Base-by-base conservation (phyloP, 2,888 invertebrate genomes). In the Taphrorychus bicolor region DNA sequence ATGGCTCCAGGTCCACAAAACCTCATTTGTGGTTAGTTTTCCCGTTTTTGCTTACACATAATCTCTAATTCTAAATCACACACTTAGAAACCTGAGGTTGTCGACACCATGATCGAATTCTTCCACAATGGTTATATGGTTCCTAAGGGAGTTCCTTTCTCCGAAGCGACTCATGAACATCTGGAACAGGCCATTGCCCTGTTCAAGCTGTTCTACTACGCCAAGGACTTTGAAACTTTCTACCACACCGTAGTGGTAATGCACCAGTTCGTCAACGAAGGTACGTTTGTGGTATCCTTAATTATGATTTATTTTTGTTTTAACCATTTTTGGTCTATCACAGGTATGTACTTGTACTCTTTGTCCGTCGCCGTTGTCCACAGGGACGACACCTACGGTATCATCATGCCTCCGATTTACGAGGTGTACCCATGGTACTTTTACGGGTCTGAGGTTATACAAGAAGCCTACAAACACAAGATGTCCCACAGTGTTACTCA, bases 361-460 rank as follows among this genome's bases (percentile, higher is more conserved):
- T 79, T 89, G 57, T 85, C 85, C 65, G 82, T 86, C 16, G 89
- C 88, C 11, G 83, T 90, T 11, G 79, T 88, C 45, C 88, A 89
- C 73, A 87, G 89, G 40, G 80, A 81, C 4, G 90, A 91, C 71
- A 87, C 87, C 60, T 85, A 87, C 74, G 88, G 87, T 18, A 81
- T 92, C 60, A 83, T 88, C 42, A 81, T 91, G 5, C 92, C 92
- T 14, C 87, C 91, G 56, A 84, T 88, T 60, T 90, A 91, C 76
- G 92, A 93, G 81, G 84, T 91, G 70, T 86, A 88, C 79, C 93
- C 93, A 0, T 87, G 89, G 72, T 86, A 86, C 81, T 92, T 90
- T 84, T 86, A 89, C 79, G 89, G 88, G 76, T 84, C 86, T 60
- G 87, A 90, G 76, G 85, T 90, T 66, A 87, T 92, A 78, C 85